Percentiles rank a stretch among this genome's conserved stretches.
These are phyloP conservation scores for Neopipo cinnamomea DNA, from an alignment of 2,113 vertebrate genomes.

Conservation along the genomic window DNA sequence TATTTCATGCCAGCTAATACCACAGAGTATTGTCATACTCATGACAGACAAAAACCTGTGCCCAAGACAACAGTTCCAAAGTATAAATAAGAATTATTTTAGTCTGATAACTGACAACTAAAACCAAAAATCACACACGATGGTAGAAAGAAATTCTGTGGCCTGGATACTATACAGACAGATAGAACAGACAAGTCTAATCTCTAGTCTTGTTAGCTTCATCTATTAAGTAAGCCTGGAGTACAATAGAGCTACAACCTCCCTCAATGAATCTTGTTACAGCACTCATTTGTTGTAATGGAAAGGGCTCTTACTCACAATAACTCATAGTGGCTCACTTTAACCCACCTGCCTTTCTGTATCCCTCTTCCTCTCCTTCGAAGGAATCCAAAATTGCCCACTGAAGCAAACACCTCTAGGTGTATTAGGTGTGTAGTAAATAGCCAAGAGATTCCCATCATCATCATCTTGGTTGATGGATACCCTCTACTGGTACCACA, in stretches of 20 bases:
- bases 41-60: background rate
- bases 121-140: background rate
- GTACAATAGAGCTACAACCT: conserved; percentile 33
- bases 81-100: background rate
- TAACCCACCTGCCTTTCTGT: background rate
- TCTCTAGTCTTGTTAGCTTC: conserved; percentile 25
- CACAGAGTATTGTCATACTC: background rate
- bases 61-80: background rate
- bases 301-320: conserved; percentile 19
- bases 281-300: conserved; percentile 3
- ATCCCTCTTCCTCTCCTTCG: background rate
- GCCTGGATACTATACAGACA: background rate
- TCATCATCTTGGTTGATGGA: background rate
- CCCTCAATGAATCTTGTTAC: conserved; percentile 15
- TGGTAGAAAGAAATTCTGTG: background rate
- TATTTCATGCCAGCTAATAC: background rate
- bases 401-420: background rate
- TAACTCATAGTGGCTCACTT: background rate
- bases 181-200: background rate
- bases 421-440: background rate
- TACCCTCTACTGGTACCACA: background rate
- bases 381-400: background rate
- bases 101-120: background rate
- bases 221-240: conserved; percentile 11
- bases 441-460: background rate